Evolutionary conservation across 2,113 vertebrate genomes (phyloP), one percentile per base, ranked within the genome.

Genomic region (Urocolius indicus): DNA sequence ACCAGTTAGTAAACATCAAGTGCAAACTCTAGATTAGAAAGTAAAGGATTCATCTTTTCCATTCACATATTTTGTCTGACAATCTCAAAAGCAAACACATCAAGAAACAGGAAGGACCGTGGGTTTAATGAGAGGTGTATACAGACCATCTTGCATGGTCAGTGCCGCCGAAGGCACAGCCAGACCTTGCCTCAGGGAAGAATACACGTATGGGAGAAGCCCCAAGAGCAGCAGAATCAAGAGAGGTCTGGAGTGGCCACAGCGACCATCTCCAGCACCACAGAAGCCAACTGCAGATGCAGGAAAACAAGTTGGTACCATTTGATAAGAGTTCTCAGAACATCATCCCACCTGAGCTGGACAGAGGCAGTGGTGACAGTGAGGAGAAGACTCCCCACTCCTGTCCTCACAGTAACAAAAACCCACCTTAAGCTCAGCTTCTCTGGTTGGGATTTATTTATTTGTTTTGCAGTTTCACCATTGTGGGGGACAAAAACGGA

Each of bases 11-110:
- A 32, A 65, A 30, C 4, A 4, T 0, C 0, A 48, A 21, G 24
- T 5, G 29, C 2, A 46, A 88, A 49, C 15, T 29, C 46, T 9
- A 4, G 2, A 0, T 23, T 4, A 23, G 16, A 11, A 27, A 54
- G 16, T 1, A 10, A 8, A 26, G 30, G 19, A 22, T 11, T 41
- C 29, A 6, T 3, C 66, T 9, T 30, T 29, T 5, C 13, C 61
- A 27, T 4, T 12, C n/a, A 3, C 5, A 0, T 0, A 1, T 6
- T 34, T 13, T 8, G 16, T 6, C 7, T 0, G 16, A 21, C 24
- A 13, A 2, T 8, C 72, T 45, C 48, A 14, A 24, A 29, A 67
- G 52, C 81, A 54, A 58, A 20, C 0, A 0, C 1, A 5, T 11
- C 2, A 1, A 18, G 26, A 11, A 2, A 13, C 18, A 51, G 76